Evolutionary conservation across 2,888 invertebrate species (phyloP).

Genomic region (Rhorus exstirpatorius): DNA sequence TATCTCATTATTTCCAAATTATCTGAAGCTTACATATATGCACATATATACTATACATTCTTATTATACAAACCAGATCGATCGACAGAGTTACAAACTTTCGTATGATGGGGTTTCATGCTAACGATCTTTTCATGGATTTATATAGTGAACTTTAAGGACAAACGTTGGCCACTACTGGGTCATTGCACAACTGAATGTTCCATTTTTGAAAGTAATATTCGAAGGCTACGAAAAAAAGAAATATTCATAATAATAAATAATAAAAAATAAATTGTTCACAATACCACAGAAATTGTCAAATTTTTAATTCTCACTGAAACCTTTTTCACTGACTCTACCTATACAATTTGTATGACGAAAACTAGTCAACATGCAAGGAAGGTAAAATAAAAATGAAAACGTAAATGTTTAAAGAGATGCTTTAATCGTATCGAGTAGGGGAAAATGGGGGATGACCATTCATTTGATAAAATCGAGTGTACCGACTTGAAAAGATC

Average conservation of each 20-base stretch:
- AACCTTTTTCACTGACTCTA: too few species aligned
- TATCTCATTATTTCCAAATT: constrained; percentile 65
- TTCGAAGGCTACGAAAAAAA: background rate
- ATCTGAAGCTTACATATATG: constrained; percentile 9
- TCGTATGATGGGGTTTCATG: constrained; percentile 8
- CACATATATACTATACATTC: constrained; percentile 16
- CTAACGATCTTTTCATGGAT: constrained; percentile 16
- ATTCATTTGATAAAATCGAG: too few species aligned
- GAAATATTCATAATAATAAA: too few species aligned
- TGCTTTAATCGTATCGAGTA: background rate
- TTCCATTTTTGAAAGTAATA: background rate
- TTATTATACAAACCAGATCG: constrained; percentile 10
- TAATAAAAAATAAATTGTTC: background rate
- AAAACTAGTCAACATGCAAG: background rate
- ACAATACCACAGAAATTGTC: background rate
- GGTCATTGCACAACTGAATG: constrained; percentile 6
- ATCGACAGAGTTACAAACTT: background rate
- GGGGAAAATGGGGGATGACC: too few species aligned
- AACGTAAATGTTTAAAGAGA: background rate
- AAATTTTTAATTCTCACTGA: too few species aligned
- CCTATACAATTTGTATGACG: background rate
- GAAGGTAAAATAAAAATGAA: background rate
- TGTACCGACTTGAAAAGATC: too few species aligned
- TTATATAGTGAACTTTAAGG: constrained; percentile 8
- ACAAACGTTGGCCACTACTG: background rate